Conservation (phyloP, 2,888 invertebrate genomes). For the Caenorhabditis angaria region DNA sequence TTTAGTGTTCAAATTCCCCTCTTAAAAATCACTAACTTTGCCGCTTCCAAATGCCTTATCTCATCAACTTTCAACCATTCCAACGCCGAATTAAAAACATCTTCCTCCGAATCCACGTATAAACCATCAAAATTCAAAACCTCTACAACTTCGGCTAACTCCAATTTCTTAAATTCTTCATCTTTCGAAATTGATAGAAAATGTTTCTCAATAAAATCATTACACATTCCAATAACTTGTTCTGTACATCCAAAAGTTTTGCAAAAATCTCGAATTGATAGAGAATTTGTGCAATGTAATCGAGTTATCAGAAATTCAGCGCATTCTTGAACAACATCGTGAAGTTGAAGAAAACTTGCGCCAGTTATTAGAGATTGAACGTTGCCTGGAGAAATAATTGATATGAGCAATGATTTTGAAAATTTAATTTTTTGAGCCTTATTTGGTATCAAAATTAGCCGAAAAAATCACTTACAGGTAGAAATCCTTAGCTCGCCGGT, state of each 20-base stretch:
- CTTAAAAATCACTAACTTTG: too few relatives aligned
- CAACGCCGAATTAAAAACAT: slow-evolving; percentile 86
- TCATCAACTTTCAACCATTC: slow-evolving; percentile 82
- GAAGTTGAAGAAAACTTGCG: slow-evolving; percentile 75
- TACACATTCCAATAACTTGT: slow-evolving; percentile 5
- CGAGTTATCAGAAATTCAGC: slow-evolving; percentile 81
- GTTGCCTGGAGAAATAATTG: slow-evolving; percentile 74
- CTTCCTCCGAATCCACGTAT: slow-evolving; percentile 81
- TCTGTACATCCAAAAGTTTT: slow-evolving; percentile 29
- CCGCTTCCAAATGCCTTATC: slow-evolving; percentile 75
- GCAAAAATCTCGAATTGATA: slow-evolving; percentile 51
- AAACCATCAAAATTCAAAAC: slow-evolving; percentile 83
- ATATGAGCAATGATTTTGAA: background rate
- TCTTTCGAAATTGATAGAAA: slow-evolving; percentile 82
- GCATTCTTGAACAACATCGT: slow-evolving; percentile 83
- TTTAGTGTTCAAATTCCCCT: too few relatives aligned
- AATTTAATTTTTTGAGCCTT: too few relatives aligned
- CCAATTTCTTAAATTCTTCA: slow-evolving; percentile 80
- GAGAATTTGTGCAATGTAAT: slow-evolving; percentile 51
- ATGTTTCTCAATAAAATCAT: slow-evolving; percentile 77
- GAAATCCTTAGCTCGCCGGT: slow-evolving; percentile 82
- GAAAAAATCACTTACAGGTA: slow-evolving; percentile 72
- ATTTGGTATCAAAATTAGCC: too few relatives aligned
- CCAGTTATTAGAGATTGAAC: slow-evolving; percentile 87
- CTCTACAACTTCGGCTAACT: slow-evolving; percentile 64